Base-by-base conservation (phyloP, 2,113 vertebrate genomes). In the Lanius ludovicianus region DNA sequence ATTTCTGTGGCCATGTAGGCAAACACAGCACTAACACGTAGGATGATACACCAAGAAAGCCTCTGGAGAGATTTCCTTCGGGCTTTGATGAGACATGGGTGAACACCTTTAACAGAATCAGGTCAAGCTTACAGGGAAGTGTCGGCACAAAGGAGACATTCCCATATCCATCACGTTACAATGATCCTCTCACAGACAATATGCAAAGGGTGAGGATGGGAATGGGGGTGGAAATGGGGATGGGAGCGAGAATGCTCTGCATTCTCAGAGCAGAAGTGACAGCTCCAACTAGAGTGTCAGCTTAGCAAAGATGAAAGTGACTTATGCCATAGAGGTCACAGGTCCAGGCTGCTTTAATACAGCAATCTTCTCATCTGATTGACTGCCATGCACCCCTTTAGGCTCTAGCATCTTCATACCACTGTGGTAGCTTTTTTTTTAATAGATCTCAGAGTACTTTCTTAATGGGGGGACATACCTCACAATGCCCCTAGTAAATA, bases 101-200 rank as follows among this genome's bases (percentile, higher is more conserved):
- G 31, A 81, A 62, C 19, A 55, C 7, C 31, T 89, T 75, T 59
- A 59, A 50, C 10, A n/a, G 17, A 64, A 64, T 7, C 9, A 31
- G 3, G 11, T 28, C 60, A 68, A 81, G 49, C 21, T 64, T n/a
- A 41, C 5, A 4, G 16, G 37, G 18, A 75, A 75, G 37, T 0
- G 2, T 28, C 64, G 35, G 46, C 33, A 24, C 0, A 0, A 59
- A 50, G 19, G 20, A 65, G 4, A 67, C 1, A 1, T 56, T 64
- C 15, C 57, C 22, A 14, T 70, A 31, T 65, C 28, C 11, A 5
- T 25, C 5, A 16, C 37, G 35, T 35, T 42, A 37, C 3, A 4
- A 16, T 23, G 4, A 11, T 67, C 41, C 37, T 52, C 74, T 80
- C 42, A 37, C 57, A 82, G 47, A 52, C 20, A 63, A 39, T 23